Percentiles rank a stretch among this genome's conserved stretches.
phyloP scores from a whole-genome alignment of 1,140 invertebrate genomes.

The Atta cephalotes region DNA sequence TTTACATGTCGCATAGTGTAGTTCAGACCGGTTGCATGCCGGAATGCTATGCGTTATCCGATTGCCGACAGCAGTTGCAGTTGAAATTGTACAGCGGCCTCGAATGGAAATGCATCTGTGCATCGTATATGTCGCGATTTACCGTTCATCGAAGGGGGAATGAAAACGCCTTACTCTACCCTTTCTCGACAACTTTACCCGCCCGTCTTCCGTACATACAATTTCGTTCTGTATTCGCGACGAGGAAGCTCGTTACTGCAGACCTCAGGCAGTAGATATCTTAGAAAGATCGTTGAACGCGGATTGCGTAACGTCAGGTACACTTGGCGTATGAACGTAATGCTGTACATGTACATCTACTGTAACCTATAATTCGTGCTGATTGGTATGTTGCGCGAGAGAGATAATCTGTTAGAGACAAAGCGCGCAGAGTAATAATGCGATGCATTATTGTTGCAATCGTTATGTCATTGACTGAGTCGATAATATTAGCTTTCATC shows the following conservation, averaged over 20 bases:
- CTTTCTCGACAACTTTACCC: not conserved
- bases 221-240: constrained; percentile 10
- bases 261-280: constrained; percentile 59
- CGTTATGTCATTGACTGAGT: not conserved
- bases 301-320: constrained; percentile 59
- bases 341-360: not conserved
- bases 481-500: not conserved
- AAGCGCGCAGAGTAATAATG: not conserved
- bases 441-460: not conserved
- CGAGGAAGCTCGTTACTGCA: constrained; percentile 60
- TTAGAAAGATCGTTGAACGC: constrained; percentile 49
- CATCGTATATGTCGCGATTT: constrained; percentile 59
- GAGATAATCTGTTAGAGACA: constrained; percentile 1
- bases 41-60: constrained; percentile 68
- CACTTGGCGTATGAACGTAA: constrained; percentile 19
- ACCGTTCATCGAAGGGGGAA: constrained; percentile 68
- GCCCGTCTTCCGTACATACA: not conserved
- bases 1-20: constrained; percentile 71
- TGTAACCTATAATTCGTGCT: constrained; percentile 5
- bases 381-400: constrained; percentile 36
- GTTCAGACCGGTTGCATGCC: constrained; percentile 65
- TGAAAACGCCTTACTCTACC: constrained; percentile 29
- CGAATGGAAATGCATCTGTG: constrained; percentile 68
- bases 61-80: constrained; percentile 61
- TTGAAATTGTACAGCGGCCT: constrained; percentile 62